Percentiles rank a stretch among this genome's conserved stretches.
phyloP scores from a whole-genome alignment of 1,140 invertebrate species.

The Diploscapter pachys region DNA sequence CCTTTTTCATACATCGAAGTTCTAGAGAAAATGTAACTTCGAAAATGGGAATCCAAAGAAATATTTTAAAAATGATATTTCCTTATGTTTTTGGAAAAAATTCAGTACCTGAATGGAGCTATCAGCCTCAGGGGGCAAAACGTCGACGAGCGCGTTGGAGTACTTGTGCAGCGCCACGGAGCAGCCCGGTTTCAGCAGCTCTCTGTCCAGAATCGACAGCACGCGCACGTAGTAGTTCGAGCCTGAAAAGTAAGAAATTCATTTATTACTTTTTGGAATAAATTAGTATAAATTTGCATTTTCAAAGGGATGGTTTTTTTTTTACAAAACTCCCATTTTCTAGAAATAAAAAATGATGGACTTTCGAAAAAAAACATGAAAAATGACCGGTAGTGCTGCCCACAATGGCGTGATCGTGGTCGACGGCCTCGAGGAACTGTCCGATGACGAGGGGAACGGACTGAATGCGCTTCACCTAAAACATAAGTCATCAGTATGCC shows the following conservation, averaged over 20 bases:
- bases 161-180: slow-evolving; percentile 95
- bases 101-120: slow-evolving; percentile 82
- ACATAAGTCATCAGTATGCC: background rate
- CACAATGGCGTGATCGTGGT: slow-evolving; percentile 94
- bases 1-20: too few relatives aligned
- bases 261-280: background rate
- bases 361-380: too few relatives aligned
- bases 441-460: slow-evolving; percentile 95
- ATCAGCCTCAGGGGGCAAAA: slow-evolving; percentile 94
- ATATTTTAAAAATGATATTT: too few relatives aligned
- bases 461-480: slow-evolving; percentile 87
- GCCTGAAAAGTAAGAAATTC: slow-evolving; percentile 61
- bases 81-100: too few relatives aligned
- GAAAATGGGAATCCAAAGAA: too few relatives aligned
- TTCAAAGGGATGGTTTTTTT: too few relatives aligned
- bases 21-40: too few relatives aligned
- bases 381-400: slow-evolving; percentile 71
- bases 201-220: slow-evolving; percentile 86
- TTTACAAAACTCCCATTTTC: too few relatives aligned
- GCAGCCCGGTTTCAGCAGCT: slow-evolving; percentile 87
- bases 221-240: slow-evolving; percentile 98
- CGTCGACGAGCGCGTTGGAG: slow-evolving; percentile 94
- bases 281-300: background rate
- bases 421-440: slow-evolving; percentile 94
- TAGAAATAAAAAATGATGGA: too few relatives aligned